Conservation (phyloP, 2,888 invertebrate genomes). For the Cosmorhoe ocellata region DNA sequence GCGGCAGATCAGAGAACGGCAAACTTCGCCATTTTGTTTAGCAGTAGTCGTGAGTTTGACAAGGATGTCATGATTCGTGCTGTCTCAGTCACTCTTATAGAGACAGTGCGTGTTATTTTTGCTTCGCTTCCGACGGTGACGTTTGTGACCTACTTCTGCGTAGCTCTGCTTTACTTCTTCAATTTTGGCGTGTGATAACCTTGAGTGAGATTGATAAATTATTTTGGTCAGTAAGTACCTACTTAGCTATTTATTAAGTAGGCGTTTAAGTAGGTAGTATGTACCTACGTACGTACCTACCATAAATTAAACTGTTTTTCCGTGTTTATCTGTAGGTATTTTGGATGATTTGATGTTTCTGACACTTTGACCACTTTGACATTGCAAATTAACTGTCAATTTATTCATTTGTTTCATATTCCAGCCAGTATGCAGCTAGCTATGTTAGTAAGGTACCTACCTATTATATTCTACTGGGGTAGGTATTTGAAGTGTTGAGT, state of each 20-base stretch:
- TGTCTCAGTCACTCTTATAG: slow-evolving; percentile 14
- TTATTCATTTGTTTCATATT: no score
- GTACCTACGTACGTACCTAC: no score
- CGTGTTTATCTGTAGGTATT: no score
- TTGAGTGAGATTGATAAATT: neutral
- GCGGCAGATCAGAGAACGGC: slow-evolving; percentile 38
- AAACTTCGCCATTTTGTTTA: slow-evolving; percentile 68
- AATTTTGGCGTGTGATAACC: neutral
- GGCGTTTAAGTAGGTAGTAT: no score
- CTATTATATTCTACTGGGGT: neutral
- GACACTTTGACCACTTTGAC: no score
- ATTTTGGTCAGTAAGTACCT: no score
- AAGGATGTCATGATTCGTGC: slow-evolving; percentile 38
- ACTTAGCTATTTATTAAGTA: no score
- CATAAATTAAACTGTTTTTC: no score
- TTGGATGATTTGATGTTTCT: no score
- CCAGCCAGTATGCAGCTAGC: no score
- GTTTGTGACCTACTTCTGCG: slow-evolving; percentile 23
- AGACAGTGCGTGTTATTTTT: slow-evolving; percentile 1
- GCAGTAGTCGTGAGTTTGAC: slow-evolving; percentile 52
- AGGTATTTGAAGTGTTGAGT: no score
- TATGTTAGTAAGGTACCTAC: slow-evolving; percentile 4
- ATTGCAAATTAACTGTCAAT: no score
- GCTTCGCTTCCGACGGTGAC: neutral
- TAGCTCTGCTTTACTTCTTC: slow-evolving; percentile 18